Percentiles rank a stretch among this genome's conserved stretches.
These are phyloP conservation scores for Elachura formosa DNA, from an alignment of 2,113 vertebrate species.

Conservation along the genomic window DNA sequence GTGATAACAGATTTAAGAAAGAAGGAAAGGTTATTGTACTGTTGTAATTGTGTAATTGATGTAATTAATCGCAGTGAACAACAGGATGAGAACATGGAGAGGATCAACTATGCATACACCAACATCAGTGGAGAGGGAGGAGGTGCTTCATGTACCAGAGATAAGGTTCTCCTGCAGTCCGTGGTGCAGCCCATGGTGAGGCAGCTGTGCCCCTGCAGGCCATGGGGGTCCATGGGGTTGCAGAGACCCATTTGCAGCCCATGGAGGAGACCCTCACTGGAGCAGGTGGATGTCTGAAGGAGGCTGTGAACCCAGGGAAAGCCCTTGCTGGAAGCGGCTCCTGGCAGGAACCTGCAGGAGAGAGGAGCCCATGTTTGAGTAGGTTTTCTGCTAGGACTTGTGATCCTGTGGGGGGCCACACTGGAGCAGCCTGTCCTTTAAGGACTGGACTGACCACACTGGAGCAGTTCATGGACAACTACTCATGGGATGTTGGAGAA, in stretches of 20 bases:
- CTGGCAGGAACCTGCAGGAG: not conserved
- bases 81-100: not conserved
- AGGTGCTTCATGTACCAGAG: not conserved
- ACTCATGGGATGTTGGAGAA: not conserved
- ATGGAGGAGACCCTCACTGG: not conserved
- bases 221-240: too few relatives aligned
- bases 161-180: not conserved
- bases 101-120: not conserved
- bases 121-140: not conserved
- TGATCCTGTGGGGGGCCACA: not conserved
- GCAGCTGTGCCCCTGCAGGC: not conserved
- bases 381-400: not conserved
- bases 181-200: fast-evolving
- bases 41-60: not conserved
- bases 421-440: not conserved
- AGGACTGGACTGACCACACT: not conserved
- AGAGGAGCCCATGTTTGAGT: too few relatives aligned
- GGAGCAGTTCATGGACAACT: not conserved
- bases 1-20: too few relatives aligned
- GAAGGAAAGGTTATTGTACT: not conserved
- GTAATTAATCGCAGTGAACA: not conserved
- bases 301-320: not conserved
- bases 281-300: not conserved
- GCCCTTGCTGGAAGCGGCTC: not conserved
- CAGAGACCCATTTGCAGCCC: not conserved